Conservation (phyloP, 2,888 invertebrate genomes). For the Cantharis rufa region DNA sequence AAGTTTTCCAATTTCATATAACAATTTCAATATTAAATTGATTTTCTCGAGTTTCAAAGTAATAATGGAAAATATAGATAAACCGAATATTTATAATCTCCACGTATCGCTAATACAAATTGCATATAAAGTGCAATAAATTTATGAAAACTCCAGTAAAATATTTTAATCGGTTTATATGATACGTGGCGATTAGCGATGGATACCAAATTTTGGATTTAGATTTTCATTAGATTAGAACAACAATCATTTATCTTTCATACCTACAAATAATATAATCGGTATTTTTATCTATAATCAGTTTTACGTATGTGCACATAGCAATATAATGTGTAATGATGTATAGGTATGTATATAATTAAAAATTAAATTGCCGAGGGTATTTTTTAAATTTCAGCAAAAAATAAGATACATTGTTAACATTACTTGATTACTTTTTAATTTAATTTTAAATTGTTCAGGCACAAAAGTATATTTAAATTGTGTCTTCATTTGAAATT, state of each 20-base stretch:
- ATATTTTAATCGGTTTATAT: not conserved
- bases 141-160: not conserved
- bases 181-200: not conserved
- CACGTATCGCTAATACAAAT: not conserved
- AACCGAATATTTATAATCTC: not conserved
- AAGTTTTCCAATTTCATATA: not conserved
- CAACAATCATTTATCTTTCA: not conserved
- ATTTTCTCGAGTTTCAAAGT: not conserved
- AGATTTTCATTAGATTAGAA: not conserved
- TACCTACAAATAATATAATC: not conserved
- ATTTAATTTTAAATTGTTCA: not conserved
- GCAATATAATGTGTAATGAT: too few relatives aligned
- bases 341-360: too few relatives aligned
- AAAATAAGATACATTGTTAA: not conserved
- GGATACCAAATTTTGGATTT: not conserved
- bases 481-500: not conserved
- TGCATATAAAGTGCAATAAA: not conserved
- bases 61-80: not conserved
- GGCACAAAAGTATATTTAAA: not conserved
- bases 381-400: not conserved
- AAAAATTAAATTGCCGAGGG: not conserved
- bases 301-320: not conserved
- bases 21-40: not conserved
- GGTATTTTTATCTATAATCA: not conserved
- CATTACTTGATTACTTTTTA: not conserved